phyloP scores from a whole-genome alignment of 2,888 invertebrate species.

The Pterostichus madidus region DNA sequence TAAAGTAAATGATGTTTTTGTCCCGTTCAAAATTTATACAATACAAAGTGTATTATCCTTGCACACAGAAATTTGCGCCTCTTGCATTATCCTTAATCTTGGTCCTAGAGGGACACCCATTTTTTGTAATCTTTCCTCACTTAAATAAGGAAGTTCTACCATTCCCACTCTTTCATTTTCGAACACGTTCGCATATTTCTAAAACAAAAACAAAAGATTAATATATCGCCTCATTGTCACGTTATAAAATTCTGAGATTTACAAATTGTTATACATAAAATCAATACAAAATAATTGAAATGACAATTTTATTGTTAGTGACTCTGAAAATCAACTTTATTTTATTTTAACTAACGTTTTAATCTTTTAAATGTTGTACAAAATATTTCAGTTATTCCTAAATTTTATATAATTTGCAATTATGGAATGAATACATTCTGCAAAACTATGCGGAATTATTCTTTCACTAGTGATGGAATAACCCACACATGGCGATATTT shows the following conservation, averaged over 20 bases:
- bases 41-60: slow-evolving; percentile 84
- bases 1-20: slow-evolving; percentile 23
- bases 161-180: slow-evolving; percentile 93
- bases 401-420: too few relatives aligned
- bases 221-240: not conserved
- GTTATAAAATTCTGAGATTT: not conserved
- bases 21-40: slow-evolving; percentile 75
- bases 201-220: slow-evolving; percentile 73
- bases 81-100: slow-evolving; percentile 91
- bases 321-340: too few relatives aligned
- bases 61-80: slow-evolving; percentile 85
- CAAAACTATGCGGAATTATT: too few relatives aligned
- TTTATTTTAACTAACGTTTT: too few relatives aligned
- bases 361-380: too few relatives aligned
- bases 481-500: too few relatives aligned
- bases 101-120: slow-evolving; percentile 96
- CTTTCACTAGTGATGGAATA: too few relatives aligned
- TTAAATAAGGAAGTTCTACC: slow-evolving; percentile 93
- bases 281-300: too few relatives aligned
- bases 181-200: slow-evolving; percentile 92
- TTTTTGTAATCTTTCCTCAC: slow-evolving; percentile 91
- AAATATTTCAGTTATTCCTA: too few relatives aligned
- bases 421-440: too few relatives aligned
- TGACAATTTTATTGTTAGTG: too few relatives aligned
- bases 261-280: too few relatives aligned